Evolutionary conservation across 2,797 vertebrate species (phyloP).

Genomic region (Lagocephalus sceleratus): DNA sequence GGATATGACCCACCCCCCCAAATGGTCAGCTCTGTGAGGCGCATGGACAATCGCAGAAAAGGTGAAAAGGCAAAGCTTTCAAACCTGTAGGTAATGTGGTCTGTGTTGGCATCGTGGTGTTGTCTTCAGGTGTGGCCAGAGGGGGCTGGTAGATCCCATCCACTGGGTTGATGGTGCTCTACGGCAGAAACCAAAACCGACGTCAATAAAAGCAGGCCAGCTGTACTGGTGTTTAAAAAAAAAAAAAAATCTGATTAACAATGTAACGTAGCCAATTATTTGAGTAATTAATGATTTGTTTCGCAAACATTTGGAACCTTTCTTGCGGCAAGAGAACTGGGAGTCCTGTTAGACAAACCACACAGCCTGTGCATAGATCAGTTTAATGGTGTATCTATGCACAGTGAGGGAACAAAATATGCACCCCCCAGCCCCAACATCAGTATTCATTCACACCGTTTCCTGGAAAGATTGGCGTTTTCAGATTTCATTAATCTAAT

Average conservation of each 20-base stretch:
- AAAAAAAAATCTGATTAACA: neutral
- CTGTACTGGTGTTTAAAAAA: slow-evolving; percentile 1
- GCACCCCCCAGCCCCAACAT: slow-evolving; percentile 14
- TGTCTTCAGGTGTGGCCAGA: slow-evolving; percentile 84
- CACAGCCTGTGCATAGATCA: slow-evolving; percentile 7
- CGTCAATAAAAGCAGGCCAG: slow-evolving; percentile 20
- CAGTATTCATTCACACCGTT: slow-evolving; percentile 40
- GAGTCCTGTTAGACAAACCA: neutral
- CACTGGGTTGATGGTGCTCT: slow-evolving; percentile 99
- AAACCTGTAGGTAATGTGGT: slow-evolving; percentile 90
- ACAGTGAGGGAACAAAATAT: slow-evolving; percentile 31
- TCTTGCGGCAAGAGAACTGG: too few species aligned
- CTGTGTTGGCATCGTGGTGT: slow-evolving; percentile 92
- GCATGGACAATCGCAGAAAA: neutral
- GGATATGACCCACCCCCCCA: slow-evolving; percentile 1
- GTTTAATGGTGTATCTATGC: slow-evolving; percentile 12
- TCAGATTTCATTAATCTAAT: slow-evolving; percentile 42
- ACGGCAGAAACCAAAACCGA: slow-evolving; percentile 28
- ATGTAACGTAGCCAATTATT: too few species aligned
- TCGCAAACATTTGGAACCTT: too few species aligned
- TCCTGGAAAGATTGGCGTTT: slow-evolving; percentile 37
- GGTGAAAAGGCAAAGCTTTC: neutral
- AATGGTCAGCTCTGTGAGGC: too few species aligned
- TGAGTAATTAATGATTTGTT: too few species aligned
- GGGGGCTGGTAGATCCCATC: slow-evolving; percentile 94